phyloP scores from a whole-genome alignment of 2,113 vertebrate species.

The Phalacrocorax carbo region DNA sequence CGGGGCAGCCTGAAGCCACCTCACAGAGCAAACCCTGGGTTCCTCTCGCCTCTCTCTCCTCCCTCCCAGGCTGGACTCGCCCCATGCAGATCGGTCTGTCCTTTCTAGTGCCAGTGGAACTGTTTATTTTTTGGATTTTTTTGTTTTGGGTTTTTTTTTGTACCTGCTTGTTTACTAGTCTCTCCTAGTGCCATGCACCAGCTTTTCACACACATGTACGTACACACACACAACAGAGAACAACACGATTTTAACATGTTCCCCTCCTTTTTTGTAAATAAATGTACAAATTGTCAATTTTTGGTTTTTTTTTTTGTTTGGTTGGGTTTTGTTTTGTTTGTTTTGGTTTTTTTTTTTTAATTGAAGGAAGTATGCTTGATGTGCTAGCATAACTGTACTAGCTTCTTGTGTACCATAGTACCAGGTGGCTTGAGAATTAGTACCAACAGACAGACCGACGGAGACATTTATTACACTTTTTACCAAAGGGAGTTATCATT shows the following conservation, averaged over 20 bases:
- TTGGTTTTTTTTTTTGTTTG: neutral
- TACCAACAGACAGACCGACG: slow-evolving; percentile 60
- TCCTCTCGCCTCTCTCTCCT: slow-evolving; percentile 7
- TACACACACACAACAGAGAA: slow-evolving; percentile 48
- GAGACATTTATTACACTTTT: slow-evolving; percentile 80
- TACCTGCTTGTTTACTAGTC: slow-evolving; percentile 81
- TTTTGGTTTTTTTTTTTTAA: slow-evolving; percentile 7
- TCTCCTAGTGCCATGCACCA: slow-evolving; percentile 79
- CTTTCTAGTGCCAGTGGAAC: slow-evolving; percentile 80
- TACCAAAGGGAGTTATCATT: slow-evolving; percentile 83
- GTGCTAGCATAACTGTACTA: slow-evolving; percentile 80
- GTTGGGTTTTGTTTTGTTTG: neutral
- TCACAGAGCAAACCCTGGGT: neutral
- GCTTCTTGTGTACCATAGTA: slow-evolving; percentile 81
- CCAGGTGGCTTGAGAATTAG: slow-evolving; percentile 78
- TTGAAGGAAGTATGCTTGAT: slow-evolving; percentile 82
- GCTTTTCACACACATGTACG: slow-evolving; percentile 68
- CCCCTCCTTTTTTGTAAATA: slow-evolving; percentile 75
- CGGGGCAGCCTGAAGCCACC: neutral
- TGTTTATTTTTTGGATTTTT: slow-evolving; percentile 9
- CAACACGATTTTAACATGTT: slow-evolving; percentile 74
- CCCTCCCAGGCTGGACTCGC: slow-evolving; percentile 62
- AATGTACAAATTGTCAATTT: slow-evolving; percentile 82
- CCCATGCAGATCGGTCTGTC: slow-evolving; percentile 71
- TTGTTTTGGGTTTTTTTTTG: slow-evolving; percentile 6